phyloP scores from a whole-genome alignment of 2,113 vertebrate species.

The Phalacrocorax brasilianus region DNA sequence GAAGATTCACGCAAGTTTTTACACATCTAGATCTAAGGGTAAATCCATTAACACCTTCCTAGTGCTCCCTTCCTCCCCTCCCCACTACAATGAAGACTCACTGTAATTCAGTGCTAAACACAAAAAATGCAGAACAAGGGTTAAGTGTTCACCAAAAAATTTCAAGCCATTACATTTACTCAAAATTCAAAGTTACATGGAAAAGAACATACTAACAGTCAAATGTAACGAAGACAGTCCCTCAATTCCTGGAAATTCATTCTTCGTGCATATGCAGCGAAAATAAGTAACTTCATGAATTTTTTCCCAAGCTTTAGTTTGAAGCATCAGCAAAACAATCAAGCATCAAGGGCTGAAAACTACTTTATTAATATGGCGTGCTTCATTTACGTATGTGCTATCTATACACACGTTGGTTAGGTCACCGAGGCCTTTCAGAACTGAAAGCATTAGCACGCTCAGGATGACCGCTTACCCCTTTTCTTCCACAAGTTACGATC shows the following conservation, averaged over 20 bases:
- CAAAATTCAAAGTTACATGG: neutral
- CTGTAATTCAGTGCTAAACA: neutral
- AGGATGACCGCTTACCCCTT: neutral
- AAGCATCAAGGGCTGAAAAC: neutral
- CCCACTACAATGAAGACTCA: neutral
- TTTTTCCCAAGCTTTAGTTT: neutral
- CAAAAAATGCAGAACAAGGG: neutral
- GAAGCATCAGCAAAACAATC: neutral
- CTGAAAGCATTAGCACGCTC: neutral
- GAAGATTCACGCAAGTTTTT: neutral
- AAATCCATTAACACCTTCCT: neutral
- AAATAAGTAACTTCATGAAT: neutral
- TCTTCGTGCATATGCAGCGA: neutral
- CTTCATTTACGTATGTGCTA: neutral
- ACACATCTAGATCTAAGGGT: neutral
- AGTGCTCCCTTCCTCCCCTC: neutral
- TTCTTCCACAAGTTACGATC: neutral
- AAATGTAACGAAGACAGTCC: neutral
- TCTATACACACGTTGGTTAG: accelerated
- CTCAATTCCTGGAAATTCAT: neutral
- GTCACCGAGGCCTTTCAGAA: neutral
- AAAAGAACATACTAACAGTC: neutral
- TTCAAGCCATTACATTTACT: neutral
- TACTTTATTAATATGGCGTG: accelerated
- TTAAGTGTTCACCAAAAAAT: accelerated